phyloP scores from a whole-genome alignment of 2,113 vertebrate species.

The Lota lota region DNA sequence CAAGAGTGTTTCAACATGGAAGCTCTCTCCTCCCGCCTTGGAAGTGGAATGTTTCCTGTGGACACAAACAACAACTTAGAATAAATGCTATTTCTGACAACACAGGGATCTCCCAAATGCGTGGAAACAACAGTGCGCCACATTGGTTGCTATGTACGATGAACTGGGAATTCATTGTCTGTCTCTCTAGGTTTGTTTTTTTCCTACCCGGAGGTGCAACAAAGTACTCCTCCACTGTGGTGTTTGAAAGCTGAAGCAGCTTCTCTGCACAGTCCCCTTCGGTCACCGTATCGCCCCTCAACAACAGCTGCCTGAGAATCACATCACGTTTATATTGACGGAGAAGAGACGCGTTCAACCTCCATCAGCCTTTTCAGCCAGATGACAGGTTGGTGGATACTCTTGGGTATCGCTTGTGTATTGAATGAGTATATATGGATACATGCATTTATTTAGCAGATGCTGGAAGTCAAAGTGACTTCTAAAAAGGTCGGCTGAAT shows the following conservation, averaged over 20 bases:
- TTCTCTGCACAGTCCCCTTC: constrained; percentile 81
- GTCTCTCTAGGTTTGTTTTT: not conserved
- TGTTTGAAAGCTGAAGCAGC: constrained; percentile 79
- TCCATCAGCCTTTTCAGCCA: too few species aligned
- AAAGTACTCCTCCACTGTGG: constrained; percentile 88
- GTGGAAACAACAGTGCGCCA: not conserved
- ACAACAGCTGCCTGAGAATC: constrained; percentile 74
- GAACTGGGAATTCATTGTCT: too few species aligned
- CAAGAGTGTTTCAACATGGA: constrained; percentile 60
- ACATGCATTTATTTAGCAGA: too few species aligned
- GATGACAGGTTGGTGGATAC: too few species aligned
- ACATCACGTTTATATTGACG: not conserved
- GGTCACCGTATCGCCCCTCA: constrained; percentile 77
- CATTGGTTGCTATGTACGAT: too few species aligned
- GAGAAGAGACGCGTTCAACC: too few species aligned
- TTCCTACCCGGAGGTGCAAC: constrained; percentile 88
- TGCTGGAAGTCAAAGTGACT: too few species aligned
- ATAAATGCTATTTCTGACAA: too few species aligned
- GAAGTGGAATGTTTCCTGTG: constrained; percentile 88
- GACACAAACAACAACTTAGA: constrained; percentile 13
- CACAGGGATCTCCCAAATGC: not conserved
- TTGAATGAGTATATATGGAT: too few species aligned
- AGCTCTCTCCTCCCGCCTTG: constrained; percentile 67
- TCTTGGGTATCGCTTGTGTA: too few species aligned
- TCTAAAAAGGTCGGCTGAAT: too few species aligned